phyloP scores from a whole-genome alignment of 2,113 vertebrate genomes.

The Sinocyclocheilus rhinocerous region DNA sequence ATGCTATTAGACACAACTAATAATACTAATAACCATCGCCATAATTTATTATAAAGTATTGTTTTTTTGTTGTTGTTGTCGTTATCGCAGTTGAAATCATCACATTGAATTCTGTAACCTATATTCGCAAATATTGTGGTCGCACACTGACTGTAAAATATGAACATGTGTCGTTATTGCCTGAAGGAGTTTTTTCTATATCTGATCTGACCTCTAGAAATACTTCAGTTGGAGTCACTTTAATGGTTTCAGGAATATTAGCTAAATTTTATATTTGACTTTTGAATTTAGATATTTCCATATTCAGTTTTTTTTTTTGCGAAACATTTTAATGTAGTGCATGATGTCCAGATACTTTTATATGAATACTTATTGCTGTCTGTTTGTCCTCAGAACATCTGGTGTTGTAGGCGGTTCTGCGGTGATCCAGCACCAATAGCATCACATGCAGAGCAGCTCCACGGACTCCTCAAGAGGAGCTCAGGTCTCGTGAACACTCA shows the following conservation, averaged over 20 bases:
- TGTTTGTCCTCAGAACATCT: neutral
- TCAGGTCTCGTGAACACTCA: neutral
- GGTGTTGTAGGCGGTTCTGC: conserved; percentile 28
- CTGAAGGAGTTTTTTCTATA: neutral
- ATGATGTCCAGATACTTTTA: neutral
- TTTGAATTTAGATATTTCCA: neutral
- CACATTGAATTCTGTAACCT: neutral
- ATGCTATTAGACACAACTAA: neutral
- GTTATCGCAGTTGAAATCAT: neutral
- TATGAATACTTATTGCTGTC: neutral
- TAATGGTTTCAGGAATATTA: neutral
- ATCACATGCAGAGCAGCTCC: conserved; percentile 8
- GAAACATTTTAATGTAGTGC: neutral
- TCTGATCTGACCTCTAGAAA: neutral
- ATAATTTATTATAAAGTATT: neutral
- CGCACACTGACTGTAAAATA: neutral
- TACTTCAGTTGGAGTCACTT: neutral
- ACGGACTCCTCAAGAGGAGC: conserved; percentile 27
- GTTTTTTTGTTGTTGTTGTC: neutral
- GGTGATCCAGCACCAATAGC: conserved; percentile 28
- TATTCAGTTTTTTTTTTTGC: neutral
- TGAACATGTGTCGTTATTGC: neutral
- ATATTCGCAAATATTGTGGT: neutral
- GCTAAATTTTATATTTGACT: neutral
- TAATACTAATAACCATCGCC: neutral